A percentile compares a stretch with the other conserved stretches of the same genome.
Evolutionary conservation across 2,113 vertebrate species (phyloP).

Genomic region (Scatophagus argus): DNA sequence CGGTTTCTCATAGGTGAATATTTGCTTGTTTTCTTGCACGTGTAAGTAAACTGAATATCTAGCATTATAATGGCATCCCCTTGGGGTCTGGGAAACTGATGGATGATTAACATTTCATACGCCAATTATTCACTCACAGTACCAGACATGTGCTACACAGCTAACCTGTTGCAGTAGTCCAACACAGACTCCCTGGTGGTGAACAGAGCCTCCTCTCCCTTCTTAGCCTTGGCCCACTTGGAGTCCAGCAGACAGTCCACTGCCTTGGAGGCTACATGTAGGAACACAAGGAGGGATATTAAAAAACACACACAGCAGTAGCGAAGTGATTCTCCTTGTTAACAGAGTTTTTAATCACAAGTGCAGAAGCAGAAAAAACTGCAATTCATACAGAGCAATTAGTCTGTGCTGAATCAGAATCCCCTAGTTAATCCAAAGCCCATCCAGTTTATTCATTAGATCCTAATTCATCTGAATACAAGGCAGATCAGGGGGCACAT

Average conservation of each 20-base stretch:
- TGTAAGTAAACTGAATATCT: neutral
- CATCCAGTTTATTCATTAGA: too few relatives aligned
- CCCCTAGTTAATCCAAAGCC: too few relatives aligned
- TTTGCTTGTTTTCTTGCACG: neutral
- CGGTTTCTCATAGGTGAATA: neutral
- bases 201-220: slow-evolving; percentile 95
- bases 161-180: slow-evolving; percentile 97
- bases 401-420: too few relatives aligned
- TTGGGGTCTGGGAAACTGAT: neutral
- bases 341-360: too few relatives aligned
- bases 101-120: neutral
- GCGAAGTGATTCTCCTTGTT: neutral
- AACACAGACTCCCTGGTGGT: slow-evolving; percentile 95
- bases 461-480: neutral
- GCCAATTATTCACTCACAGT: neutral
- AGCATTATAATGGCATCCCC: neutral
- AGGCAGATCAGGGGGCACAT: neutral
- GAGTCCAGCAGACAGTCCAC: slow-evolving; percentile 98
- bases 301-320: slow-evolving; percentile 9
- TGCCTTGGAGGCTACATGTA: slow-evolving; percentile 92
- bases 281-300: neutral
- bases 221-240: slow-evolving; percentile 98
- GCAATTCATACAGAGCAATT: too few relatives aligned
- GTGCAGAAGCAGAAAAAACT: too few relatives aligned
- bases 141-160: neutral